Base-by-base conservation (phyloP, 2,113 vertebrate species). In the Chroicocephalus ridibundus region DNA sequence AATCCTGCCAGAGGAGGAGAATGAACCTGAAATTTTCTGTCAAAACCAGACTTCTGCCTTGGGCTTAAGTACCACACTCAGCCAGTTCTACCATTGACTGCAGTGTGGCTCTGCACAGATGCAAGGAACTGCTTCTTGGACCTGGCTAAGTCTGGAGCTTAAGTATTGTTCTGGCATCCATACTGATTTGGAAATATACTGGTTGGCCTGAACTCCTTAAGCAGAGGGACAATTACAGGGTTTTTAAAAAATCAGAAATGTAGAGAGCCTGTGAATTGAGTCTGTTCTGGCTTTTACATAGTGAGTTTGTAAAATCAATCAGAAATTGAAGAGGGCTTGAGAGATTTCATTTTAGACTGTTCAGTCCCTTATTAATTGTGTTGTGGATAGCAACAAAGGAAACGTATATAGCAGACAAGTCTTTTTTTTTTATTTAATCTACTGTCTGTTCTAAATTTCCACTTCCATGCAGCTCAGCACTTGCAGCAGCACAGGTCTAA, bases 261-360 rank as follows among this genome's bases (percentile, higher is more conserved):
- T 4, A 47, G 72, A 89, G 54, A 89, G 83, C 31, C 86, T 81
- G 51, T 75, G 90, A 72, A 60, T 15, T 9, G 69, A 75, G 61
- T 79, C 88, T 88, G 1, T 64, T 92, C 82, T 94, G 95, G 61
- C 34, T 87, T 88, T 87, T 93, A 44, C 65, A 25, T 0, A 49
- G 61, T 7, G 61, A 65, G 88, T 88, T 96, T 96, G 95, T 92
- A 92, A 94, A 97, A 97, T 49, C 90, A 80, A 94, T 95, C 95
- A 96, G 93, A 82, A 89, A 86, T 79, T 46, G 71, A 95, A 90
- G 91, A 91, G 78, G 82, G 83, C 87, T 88, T 52, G 62, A 82
- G 91, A 95, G 90, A 94, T 93, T 93, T 90, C 42, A 13, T 68
- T 90, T 95, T 31, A 76, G 92, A 74, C 93, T 26, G 0, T 32